Conservation (phyloP, 2,113 vertebrate species). For the Fukomys damarensis region DNA sequence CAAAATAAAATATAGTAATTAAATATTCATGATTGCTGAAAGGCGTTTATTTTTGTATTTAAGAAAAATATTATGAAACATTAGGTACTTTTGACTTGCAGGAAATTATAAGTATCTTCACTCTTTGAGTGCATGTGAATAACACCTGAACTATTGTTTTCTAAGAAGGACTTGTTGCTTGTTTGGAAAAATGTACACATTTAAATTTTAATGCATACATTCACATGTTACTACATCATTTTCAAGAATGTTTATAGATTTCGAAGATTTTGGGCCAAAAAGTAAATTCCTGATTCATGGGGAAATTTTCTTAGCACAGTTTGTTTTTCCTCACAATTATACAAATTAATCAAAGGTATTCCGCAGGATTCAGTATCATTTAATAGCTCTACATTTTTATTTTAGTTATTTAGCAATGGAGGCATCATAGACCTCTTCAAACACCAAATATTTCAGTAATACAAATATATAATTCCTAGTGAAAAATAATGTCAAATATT, state of each 20-base stretch:
- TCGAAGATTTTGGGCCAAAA: background rate
- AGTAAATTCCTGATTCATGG: background rate
- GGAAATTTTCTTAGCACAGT: constrained; percentile 21
- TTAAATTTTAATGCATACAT: constrained; percentile 33
- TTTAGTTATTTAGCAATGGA: background rate
- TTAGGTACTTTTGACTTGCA: background rate
- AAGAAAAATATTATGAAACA: background rate
- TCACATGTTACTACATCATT: constrained; percentile 10
- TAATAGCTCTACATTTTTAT: background rate
- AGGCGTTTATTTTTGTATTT: background rate
- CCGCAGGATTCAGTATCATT: background rate
- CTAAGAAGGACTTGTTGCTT: background rate
- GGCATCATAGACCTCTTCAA: background rate
- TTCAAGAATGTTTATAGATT: constrained; percentile 37
- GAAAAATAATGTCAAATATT: background rate
- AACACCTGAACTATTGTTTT: constrained; percentile 11
- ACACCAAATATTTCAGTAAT: background rate
- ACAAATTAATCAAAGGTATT: constrained; percentile 41
- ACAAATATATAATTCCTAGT: background rate
- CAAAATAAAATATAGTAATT: background rate
- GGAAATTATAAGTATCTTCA: background rate
- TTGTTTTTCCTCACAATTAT: background rate
- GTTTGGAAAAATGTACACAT: background rate
- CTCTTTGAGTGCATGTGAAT: background rate
- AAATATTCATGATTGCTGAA: background rate